Base-by-base conservation (phyloP, 1,140 invertebrate genomes). In the Drosophila seguyi region DNA sequence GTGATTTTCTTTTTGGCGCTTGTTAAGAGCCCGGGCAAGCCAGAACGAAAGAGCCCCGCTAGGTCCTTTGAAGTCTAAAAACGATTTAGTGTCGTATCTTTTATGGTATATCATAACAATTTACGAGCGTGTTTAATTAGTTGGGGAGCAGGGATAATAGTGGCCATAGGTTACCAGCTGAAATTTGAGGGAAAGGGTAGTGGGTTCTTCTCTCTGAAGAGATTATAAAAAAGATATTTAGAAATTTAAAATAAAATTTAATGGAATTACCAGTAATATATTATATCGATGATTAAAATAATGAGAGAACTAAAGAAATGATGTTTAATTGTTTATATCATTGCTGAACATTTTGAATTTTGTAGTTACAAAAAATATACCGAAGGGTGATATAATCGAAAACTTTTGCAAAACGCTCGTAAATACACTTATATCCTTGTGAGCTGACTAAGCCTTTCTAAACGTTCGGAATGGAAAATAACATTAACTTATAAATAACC, bases 1-100 rank as follows among this genome's bases (percentile, higher is more conserved):
- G 76, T 60, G 77, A 74, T 79, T 79, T 79, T 72, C 65, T 79
- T 79, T 79, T 79, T 79, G 77, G 67, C 75, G 75, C 75, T 79
- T 73, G 75, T 79, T 79, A 79, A 41, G 48, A 42, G n/a, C 52
- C 16, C 27, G 14, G 29, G 22, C 22, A 8, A 18, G 14, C 41
- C 60, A 5, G 11, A 44, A 34, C 22, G 44, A 71, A 41, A 71
- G 68, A 72, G 42, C 52, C 66, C 39, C n/a, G 44, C 52, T 68
- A 71, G 47, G 56, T 72, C 68, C 66, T 72, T 72, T 72, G 52
- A 72, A 72, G 68, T 59, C 41, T 22, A 22, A 16, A 36, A 72
- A 38, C 44, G 68, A 72, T 72, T 72, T 72, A 72, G 52, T 72
- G 52, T 59, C 52, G 66, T 72, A 50, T 72, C 68, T 72, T 38